phyloP scores from a whole-genome alignment of 2,888 invertebrate genomes.

The Lasiommata megera region DNA sequence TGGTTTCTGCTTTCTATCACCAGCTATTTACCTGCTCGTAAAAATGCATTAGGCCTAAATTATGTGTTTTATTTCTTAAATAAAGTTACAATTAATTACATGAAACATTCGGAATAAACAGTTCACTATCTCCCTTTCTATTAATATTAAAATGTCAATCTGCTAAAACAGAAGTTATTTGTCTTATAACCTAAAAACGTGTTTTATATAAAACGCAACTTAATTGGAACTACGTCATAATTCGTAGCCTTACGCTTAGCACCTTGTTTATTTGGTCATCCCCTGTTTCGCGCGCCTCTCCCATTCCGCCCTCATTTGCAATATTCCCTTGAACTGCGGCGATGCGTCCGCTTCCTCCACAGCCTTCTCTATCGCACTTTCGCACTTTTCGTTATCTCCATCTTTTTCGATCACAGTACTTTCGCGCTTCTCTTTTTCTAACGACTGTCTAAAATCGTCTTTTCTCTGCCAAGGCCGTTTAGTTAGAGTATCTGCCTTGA shows the following conservation, averaged over 20 bases:
- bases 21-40: no score
- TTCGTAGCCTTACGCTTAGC: constrained; percentile 61
- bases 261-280: constrained; percentile 81
- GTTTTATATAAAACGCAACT: constrained; percentile 24
- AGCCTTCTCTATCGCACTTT: constrained; percentile 53
- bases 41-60: no score
- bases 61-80: no score
- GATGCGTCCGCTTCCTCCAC: constrained; percentile 56
- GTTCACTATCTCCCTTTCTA: not conserved
- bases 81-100: no score
- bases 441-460: constrained; percentile 59
- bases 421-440: constrained; percentile 62
- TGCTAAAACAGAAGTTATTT: constrained; percentile 17
- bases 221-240: constrained; percentile 19
- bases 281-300: constrained; percentile 88
- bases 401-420: constrained; percentile 72
- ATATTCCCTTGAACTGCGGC: constrained; percentile 86
- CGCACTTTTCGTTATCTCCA: constrained; percentile 55
- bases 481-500: constrained; percentile 69
- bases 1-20: no score
- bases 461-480: constrained; percentile 71
- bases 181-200: constrained; percentile 16
- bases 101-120: not conserved
- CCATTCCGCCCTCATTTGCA: constrained; percentile 89
- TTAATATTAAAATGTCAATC: constrained; percentile 18